A percentile compares a stretch with the other conserved stretches of the same genome.
These are phyloP conservation scores for Isaurus tuberculatus DNA, from an alignment of 92 coral and sea anemone species.

Conservation along the genomic window DNA sequence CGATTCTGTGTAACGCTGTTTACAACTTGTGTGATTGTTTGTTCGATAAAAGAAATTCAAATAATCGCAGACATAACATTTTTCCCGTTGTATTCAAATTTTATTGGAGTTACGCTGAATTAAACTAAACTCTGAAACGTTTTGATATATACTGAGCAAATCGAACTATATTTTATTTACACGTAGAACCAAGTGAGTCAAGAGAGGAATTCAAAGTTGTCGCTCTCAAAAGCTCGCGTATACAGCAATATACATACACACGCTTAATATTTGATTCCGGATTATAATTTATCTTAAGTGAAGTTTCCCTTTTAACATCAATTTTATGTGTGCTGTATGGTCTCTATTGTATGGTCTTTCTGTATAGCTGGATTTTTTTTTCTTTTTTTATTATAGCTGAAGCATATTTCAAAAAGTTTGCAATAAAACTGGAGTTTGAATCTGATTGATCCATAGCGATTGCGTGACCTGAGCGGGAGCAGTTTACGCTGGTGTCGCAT, in stretches of 20 bases:
- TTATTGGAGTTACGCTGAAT: slow-evolving; percentile 6
- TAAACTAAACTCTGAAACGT: neutral
- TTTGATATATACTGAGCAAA: slow-evolving; percentile 6
- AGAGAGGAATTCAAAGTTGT: neutral
- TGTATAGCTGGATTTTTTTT: neutral
- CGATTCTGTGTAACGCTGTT: slow-evolving; percentile 7
- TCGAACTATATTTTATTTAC: neutral
- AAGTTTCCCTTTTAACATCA: slow-evolving; percentile 4
- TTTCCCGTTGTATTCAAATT: slow-evolving; percentile 1
- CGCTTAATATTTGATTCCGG: slow-evolving; percentile 9
- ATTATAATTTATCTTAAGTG: slow-evolving; percentile 8
- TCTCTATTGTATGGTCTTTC: neutral
- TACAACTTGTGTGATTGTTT: neutral
- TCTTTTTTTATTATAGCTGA: no score
- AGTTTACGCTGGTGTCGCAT: slow-evolving; percentile 10
- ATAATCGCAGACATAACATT: neutral
- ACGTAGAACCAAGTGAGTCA: neutral
- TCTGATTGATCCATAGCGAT: no score
- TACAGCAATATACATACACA: neutral
- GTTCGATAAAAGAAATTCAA: neutral
- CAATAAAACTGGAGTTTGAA: slow-evolving; percentile 19
- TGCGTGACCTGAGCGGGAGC: slow-evolving; percentile 19
- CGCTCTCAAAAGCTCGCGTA: no score
- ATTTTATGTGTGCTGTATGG: no score
- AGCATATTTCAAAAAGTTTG: neutral